Base-by-base conservation (phyloP, 2,113 vertebrate genomes). In the Danionella cerebrum region DNA sequence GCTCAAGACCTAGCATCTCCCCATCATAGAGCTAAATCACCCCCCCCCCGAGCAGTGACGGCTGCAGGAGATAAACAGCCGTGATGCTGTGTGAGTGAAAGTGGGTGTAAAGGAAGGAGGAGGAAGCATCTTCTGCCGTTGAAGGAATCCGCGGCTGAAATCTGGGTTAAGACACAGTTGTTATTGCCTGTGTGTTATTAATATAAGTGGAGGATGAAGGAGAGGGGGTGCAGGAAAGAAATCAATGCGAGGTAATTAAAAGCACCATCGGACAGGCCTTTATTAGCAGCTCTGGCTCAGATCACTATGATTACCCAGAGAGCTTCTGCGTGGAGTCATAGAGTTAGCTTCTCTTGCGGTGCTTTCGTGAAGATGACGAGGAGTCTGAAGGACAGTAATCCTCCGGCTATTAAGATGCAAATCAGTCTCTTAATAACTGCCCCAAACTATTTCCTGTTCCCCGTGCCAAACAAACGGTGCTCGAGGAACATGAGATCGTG, bases 141-240 rank as follows among this genome's bases (percentile, higher is more conserved):
- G 66, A 74, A 80, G 79, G 74, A 60, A 82, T 82, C 79, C 66
- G 67, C 39, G 7, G 51, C 72, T 1, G 27, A 72, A 81, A 69
- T 65, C 18, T 2, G 57, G 83, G 81, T 83, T 83, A 76, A 75
- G 83, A 84, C 85, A 86, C 67, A 53, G 79, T 80, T 82, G 82
- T 85, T 84, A 83, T 84, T 84, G 80, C 81, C 77, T 79, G n/a
- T 81, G 74, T 82, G 72, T 82, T 84, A 84, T 86, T 84, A 85
- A 84, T 84, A 84, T 83, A 82, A 70, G 69, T 72, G 70, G 45
- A 66, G 41, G 45, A 31, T 48, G 35, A 22, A 63, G 51, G 76
- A 74, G 77, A 72, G 78, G 63, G 72, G 76, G 70, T 42, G 73
- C 55, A 72, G 74, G 54, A 55, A 73, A 58, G 27, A 64, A 80